Conservation (phyloP, 2,113 vertebrate species). For the Noturus placidus region DNA sequence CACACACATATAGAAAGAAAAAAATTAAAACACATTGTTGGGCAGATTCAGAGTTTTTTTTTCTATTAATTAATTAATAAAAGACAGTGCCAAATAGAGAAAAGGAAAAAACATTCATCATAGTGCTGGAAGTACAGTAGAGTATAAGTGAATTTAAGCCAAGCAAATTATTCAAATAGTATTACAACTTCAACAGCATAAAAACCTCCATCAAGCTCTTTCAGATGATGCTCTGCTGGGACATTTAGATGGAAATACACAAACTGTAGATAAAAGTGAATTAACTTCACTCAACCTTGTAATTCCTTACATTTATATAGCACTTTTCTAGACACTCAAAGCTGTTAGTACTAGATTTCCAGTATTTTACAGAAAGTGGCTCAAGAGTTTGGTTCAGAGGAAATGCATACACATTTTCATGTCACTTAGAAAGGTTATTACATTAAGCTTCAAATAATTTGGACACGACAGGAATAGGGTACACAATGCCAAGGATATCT, state of each 20-base stretch:
- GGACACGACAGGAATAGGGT: not conserved
- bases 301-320: too few relatives aligned
- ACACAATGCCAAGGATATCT: not conserved
- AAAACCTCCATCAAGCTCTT: not conserved
- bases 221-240: not conserved
- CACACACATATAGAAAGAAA: not conserved
- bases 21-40: conserved; percentile 6
- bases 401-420: not conserved
- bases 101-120: not conserved
- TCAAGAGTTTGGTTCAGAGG: not conserved
- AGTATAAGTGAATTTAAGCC: not conserved
- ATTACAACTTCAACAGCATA: not conserved
- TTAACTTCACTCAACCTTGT: not conserved
- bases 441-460: not conserved
- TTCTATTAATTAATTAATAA: conserved; percentile 26
- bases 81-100: not conserved
- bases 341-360: not conserved
- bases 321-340: too few relatives aligned
- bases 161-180: conserved; percentile 8
- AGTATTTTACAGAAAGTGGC: not conserved
- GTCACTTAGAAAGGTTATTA: not conserved
- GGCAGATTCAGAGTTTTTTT: not conserved
- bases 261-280: not conserved
- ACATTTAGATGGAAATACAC: conserved; percentile 13
- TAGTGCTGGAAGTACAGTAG: not conserved